Evolutionary conservation across 1,140 invertebrate genomes (phyloP).

Genomic region (Drepana arcuata): DNA sequence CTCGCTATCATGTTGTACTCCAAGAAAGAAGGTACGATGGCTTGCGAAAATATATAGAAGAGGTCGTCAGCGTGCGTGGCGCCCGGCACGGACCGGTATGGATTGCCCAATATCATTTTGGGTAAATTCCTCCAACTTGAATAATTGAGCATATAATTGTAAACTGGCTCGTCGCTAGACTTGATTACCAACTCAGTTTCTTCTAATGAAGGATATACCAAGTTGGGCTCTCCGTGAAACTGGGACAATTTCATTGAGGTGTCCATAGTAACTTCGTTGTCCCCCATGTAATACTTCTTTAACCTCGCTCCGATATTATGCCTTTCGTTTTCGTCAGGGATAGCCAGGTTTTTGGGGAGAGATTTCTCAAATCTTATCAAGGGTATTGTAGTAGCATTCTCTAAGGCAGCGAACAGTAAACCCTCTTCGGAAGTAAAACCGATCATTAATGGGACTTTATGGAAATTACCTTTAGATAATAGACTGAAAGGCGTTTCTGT

Average conservation of each 20-base stretch:
- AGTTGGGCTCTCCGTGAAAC: constrained; percentile 35
- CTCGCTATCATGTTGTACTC: constrained; percentile 41
- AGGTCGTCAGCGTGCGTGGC: constrained; percentile 57
- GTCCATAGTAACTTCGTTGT: constrained; percentile 16
- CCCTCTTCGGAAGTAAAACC: constrained; percentile 43
- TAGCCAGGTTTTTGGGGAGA: constrained; percentile 33
- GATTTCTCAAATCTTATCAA: constrained; percentile 29
- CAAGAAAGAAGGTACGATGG: constrained; percentile 21
- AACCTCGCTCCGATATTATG: constrained; percentile 17
- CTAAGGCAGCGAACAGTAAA: constrained; percentile 26
- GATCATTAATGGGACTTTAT: constrained; percentile 50
- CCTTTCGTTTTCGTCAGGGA: constrained; percentile 20
- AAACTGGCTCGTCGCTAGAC: constrained; percentile 35
- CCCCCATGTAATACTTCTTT: constrained; percentile 26
- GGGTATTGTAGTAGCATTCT: constrained; percentile 29
- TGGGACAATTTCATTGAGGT: constrained; percentile 23
- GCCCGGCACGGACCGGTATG: constrained; percentile 16
- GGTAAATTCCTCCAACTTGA: constrained; percentile 31
- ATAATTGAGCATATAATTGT: constrained; percentile 43
- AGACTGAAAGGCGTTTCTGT: constrained; percentile 33
- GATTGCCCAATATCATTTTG: constrained; percentile 13
- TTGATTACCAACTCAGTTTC: constrained; percentile 36
- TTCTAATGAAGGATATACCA: constrained; percentile 26
- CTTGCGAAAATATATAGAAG: constrained; percentile 46
- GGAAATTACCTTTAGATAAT: constrained; percentile 31